Evolutionary conservation across 2,888 invertebrate genomes (phyloP).

Genomic region (Actias luna): DNA sequence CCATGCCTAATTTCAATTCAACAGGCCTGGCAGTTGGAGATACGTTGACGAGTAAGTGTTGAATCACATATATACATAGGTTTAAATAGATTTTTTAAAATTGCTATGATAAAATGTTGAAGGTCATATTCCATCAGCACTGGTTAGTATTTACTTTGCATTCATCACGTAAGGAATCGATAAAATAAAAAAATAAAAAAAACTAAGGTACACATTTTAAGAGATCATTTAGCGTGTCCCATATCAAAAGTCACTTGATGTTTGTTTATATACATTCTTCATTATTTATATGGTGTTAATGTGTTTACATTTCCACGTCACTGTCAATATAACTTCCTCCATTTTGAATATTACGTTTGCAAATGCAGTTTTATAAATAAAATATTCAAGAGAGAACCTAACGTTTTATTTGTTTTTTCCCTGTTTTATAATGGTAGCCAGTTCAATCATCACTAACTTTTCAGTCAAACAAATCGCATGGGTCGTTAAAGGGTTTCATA

Average conservation of each 20-base stretch:
- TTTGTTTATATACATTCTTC: background rate
- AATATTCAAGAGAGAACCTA: too few relatives aligned
- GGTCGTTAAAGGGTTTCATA: too few relatives aligned
- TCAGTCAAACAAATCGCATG: too few relatives aligned
- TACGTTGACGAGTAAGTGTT: too few relatives aligned
- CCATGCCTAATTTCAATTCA: too few relatives aligned
- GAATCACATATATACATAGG: too few relatives aligned
- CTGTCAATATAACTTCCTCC: background rate
- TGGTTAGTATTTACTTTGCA: background rate
- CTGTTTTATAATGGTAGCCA: too few relatives aligned
- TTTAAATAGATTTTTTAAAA: too few relatives aligned
- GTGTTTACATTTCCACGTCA: background rate
- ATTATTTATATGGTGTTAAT: background rate
- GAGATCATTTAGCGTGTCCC: background rate
- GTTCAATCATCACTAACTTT: too few relatives aligned
- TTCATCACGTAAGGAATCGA: background rate
- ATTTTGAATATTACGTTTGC: background rate
- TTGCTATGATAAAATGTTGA: background rate
- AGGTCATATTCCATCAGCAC: background rate
- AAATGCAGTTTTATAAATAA: background rate
- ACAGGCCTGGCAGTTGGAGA: too few relatives aligned
- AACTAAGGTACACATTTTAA: background rate
- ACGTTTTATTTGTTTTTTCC: too few relatives aligned
- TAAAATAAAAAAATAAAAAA: constrained; percentile 1
- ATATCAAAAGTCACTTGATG: background rate